phyloP scores from a whole-genome alignment of 2,888 invertebrate genomes.

The Linnaemya tessellans region DNA sequence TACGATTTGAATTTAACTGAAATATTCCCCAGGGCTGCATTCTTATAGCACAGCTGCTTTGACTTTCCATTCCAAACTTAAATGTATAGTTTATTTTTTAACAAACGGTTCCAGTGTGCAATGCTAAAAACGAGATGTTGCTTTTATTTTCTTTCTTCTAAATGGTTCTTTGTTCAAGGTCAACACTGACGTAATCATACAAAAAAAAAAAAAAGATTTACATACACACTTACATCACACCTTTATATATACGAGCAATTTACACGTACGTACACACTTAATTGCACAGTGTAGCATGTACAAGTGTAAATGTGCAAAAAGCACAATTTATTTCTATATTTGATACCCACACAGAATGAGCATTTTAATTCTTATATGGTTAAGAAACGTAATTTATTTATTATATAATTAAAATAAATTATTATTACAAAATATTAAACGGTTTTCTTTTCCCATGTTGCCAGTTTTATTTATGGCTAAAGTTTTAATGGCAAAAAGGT shows the following conservation, averaged over 20 bases:
- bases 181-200: slow-evolving; percentile 61
- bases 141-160: slow-evolving; percentile 41
- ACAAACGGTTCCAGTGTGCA: not conserved
- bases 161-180: slow-evolving; percentile 61
- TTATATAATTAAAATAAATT: slow-evolving; percentile 24
- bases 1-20: too few species aligned
- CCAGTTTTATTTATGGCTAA: slow-evolving; percentile 15
- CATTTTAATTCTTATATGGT: slow-evolving; percentile 2
- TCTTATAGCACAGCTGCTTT: too few species aligned
- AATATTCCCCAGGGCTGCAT: too few species aligned
- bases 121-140: slow-evolving; percentile 34
- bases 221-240: not conserved
- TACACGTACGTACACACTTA: not conserved
- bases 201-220: not conserved
- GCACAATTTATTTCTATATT: not conserved
- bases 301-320: not conserved
- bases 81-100: not conserved
- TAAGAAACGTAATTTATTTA: slow-evolving; percentile 22
- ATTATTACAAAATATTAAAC: slow-evolving; percentile 19
- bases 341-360: not conserved
- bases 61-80: too few species aligned
- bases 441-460: not conserved
- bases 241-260: not conserved
- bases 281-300: not conserved
- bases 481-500: not conserved